These are phyloP conservation scores for Graptemys geographica DNA, from an alignment of 2,797 vertebrate genomes.

Conservation along the genomic window DNA sequence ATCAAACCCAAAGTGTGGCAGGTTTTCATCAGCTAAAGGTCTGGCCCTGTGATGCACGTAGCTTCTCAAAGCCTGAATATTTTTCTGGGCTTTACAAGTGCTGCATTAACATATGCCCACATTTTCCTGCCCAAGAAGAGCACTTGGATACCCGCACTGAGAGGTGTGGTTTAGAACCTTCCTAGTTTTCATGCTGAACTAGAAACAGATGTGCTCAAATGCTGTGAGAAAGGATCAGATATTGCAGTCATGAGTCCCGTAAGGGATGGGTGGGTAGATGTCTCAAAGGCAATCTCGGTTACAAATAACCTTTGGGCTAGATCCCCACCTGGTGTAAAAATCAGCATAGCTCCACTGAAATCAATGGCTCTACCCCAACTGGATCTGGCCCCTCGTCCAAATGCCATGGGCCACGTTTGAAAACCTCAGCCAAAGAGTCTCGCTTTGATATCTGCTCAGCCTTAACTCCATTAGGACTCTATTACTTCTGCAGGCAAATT, in stretches of 20 bases:
- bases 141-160: background rate
- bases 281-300: too few relatives aligned
- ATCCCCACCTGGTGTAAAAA: too few relatives aligned
- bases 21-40: background rate
- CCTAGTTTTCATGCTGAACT: background rate
- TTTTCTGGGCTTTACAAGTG: background rate
- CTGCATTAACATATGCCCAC: background rate
- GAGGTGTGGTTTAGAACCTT: background rate
- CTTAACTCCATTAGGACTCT: too few relatives aligned
- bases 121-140: background rate
- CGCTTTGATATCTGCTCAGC: background rate
- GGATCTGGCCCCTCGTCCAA: background rate
- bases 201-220: background rate
- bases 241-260: background rate
- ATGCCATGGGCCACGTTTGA: background rate
- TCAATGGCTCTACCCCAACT: too few relatives aligned
- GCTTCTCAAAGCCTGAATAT: background rate
- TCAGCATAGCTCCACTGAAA: too few relatives aligned
- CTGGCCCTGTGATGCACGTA: background rate
- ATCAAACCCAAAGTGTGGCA: background rate
- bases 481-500: too few relatives aligned
- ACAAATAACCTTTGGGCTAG: too few relatives aligned
- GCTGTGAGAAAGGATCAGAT: background rate
- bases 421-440: background rate
- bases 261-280: background rate